Evolutionary conservation across 2,888 invertebrate genomes (phyloP).

Genomic region (Morpho achilles): DNA sequence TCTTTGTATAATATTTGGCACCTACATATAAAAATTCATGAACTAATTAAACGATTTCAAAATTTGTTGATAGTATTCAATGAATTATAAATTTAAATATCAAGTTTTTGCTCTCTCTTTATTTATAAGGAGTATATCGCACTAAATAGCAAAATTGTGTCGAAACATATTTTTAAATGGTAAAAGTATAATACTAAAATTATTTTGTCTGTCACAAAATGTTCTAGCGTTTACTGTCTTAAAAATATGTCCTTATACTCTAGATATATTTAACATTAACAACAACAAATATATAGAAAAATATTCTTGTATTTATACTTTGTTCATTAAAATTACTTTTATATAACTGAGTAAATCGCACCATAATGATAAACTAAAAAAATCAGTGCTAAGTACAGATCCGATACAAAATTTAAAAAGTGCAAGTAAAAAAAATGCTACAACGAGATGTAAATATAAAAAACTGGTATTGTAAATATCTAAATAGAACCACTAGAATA

Average conservation of each 20-base stretch:
- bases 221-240: not conserved
- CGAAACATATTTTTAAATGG: no score
- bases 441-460: conserved; percentile 14
- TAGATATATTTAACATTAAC: conserved; percentile 19
- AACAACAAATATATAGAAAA: conserved; percentile 24
- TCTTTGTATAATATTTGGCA: conserved; percentile 21
- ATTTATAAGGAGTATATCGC: no score
- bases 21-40: conserved; percentile 11
- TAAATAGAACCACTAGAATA: conserved; percentile 16
- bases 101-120: no score
- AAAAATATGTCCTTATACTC: not conserved
- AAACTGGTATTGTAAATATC: conserved; percentile 19
- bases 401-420: conserved; percentile 8
- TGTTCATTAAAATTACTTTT: not conserved
- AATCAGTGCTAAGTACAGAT: conserved; percentile 8
- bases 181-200: not conserved
- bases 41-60: conserved; percentile 1
- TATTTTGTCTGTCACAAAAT: not conserved
- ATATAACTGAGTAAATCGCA: conserved; percentile 9
- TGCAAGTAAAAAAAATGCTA: conserved; percentile 8
- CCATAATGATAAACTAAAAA: not conserved
- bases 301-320: conserved; percentile 4
- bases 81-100: no score
- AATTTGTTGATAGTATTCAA: not conserved
- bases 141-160: no score